phyloP scores from a whole-genome alignment of 1,140 invertebrate species.

The Drosophila pallidifrons region DNA sequence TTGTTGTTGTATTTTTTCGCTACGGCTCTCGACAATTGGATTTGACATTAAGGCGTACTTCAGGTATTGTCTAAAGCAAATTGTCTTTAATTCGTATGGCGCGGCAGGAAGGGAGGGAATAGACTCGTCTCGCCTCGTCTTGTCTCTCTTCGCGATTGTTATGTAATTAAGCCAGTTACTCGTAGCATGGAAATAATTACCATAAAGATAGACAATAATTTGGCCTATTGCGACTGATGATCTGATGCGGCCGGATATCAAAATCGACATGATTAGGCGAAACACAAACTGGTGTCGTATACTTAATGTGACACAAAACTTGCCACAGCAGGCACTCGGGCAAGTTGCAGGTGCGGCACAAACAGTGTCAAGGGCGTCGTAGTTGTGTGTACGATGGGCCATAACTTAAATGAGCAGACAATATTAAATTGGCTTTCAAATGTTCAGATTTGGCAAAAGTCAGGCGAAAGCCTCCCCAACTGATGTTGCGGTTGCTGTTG shows the following conservation, averaged over 20 bases:
- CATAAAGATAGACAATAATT: conserved; percentile 72
- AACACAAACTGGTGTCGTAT: conserved; percentile 42
- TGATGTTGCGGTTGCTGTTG: conserved; percentile 45
- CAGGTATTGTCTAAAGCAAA: conserved; percentile 54
- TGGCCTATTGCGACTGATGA: conserved; percentile 36
- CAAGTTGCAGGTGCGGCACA: conserved; percentile 24
- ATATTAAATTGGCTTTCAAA: conserved; percentile 36
- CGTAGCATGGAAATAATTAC: conserved; percentile 56
- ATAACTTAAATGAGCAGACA: conserved; percentile 25
- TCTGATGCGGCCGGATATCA: conserved; percentile 60
- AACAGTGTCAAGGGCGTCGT: conserved; percentile 40
- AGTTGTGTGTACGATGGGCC: background rate
- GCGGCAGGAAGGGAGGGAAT: background rate
- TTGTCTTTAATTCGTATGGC: conserved; percentile 43
- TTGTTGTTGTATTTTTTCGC: conserved; percentile 5
- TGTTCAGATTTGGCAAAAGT: conserved; percentile 18
- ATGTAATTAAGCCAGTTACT: conserved; percentile 74
- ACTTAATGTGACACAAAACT: conserved; percentile 25
- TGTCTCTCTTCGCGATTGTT: conserved; percentile 42
- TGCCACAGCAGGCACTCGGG: conserved; percentile 6
- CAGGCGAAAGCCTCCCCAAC: conserved; percentile 54
- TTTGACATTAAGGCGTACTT: conserved; percentile 74
- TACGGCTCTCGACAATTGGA: conserved; percentile 46
- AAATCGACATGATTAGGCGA: conserved; percentile 54
- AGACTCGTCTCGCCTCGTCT: background rate